A percentile compares a stretch with the other conserved stretches of the same genome.
These are phyloP conservation scores for Vidua macroura DNA, from an alignment of 2,113 vertebrate genomes.

Conservation along the genomic window DNA sequence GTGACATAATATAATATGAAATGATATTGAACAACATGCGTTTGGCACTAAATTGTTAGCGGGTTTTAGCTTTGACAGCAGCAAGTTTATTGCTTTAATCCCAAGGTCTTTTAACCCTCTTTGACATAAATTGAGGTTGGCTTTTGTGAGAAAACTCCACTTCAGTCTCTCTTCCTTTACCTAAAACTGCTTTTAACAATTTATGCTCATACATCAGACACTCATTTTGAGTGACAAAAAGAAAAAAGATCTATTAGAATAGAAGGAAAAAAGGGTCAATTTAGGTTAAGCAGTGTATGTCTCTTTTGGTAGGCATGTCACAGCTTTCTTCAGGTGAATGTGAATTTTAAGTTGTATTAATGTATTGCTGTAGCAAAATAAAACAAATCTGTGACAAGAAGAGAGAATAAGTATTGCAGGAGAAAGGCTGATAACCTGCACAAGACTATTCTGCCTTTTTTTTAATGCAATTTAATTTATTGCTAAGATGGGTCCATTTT, in stretches of 20 bases:
- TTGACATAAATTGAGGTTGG: slow-evolving; percentile 99
- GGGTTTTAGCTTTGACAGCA: slow-evolving; percentile 95
- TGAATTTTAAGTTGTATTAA: slow-evolving; percentile 48
- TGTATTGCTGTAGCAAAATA: slow-evolving; percentile 27
- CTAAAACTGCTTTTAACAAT: slow-evolving; percentile 92
- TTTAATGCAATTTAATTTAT: slow-evolving; percentile 3
- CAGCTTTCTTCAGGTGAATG: slow-evolving; percentile 56
- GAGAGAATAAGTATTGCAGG: background rate
- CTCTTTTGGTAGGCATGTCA: slow-evolving; percentile 54
- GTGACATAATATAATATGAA: slow-evolving; percentile 96
- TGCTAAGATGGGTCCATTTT: slow-evolving; percentile 5
- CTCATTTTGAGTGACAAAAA: slow-evolving; percentile 86
- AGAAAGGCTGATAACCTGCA: slow-evolving; percentile 47
- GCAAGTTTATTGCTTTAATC: slow-evolving; percentile 98
- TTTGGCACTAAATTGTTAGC: slow-evolving; percentile 99
- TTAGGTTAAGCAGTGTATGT: slow-evolving; percentile 67
- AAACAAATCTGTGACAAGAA: slow-evolving; percentile 42
- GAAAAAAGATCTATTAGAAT: slow-evolving; percentile 75
- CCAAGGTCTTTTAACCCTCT: slow-evolving; percentile 94
- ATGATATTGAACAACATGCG: slow-evolving; percentile 96
- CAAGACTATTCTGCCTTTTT: background rate
- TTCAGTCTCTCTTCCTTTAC: slow-evolving; percentile 85
- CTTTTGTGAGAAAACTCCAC: slow-evolving; percentile 85
- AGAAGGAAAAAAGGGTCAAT: slow-evolving; percentile 74
- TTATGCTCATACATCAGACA: slow-evolving; percentile 81